Percentiles rank a stretch among this genome's conserved stretches.
Evolutionary conservation across 2,797 vertebrate species (phyloP).

Genomic region (Spheniscus humboldti): DNA sequence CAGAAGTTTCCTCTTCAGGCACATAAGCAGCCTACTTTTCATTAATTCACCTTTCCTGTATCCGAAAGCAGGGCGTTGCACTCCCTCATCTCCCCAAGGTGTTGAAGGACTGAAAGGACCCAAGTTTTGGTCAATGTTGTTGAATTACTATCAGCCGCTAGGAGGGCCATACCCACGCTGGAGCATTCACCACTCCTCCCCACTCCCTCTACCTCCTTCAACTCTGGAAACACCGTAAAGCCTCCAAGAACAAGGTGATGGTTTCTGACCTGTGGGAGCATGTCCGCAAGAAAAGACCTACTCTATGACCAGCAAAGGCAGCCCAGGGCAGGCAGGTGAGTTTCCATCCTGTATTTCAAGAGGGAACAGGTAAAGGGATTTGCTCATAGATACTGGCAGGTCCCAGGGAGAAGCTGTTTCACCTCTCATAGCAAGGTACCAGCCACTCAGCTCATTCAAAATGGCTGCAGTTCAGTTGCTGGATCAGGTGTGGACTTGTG

Average conservation of each 20-base stretch:
- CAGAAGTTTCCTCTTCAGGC: background rate
- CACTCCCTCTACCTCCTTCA: background rate
- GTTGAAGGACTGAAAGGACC: background rate
- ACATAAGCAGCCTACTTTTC: background rate
- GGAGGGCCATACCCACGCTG: background rate
- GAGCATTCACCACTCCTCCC: background rate
- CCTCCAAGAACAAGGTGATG: background rate
- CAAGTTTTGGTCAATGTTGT: rapidly evolving
- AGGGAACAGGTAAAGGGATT: background rate
- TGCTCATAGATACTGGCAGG: background rate
- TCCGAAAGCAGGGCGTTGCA: background rate
- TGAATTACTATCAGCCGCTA: background rate
- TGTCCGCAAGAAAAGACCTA: background rate
- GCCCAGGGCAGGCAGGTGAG: background rate
- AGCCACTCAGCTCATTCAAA: background rate
- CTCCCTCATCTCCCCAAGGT: background rate
- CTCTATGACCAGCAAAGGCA: background rate
- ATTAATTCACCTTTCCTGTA: background rate
- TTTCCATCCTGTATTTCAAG: background rate
- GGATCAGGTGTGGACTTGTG: background rate
- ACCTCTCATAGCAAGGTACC: background rate
- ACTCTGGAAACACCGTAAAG: background rate
- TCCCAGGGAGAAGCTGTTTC: background rate
- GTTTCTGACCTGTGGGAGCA: background rate
- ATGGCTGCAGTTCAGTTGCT: background rate